Percentiles rank a stretch among this genome's conserved stretches.
phyloP scores from a whole-genome alignment of 2,888 invertebrate species.

The Cordilura impudica region DNA sequence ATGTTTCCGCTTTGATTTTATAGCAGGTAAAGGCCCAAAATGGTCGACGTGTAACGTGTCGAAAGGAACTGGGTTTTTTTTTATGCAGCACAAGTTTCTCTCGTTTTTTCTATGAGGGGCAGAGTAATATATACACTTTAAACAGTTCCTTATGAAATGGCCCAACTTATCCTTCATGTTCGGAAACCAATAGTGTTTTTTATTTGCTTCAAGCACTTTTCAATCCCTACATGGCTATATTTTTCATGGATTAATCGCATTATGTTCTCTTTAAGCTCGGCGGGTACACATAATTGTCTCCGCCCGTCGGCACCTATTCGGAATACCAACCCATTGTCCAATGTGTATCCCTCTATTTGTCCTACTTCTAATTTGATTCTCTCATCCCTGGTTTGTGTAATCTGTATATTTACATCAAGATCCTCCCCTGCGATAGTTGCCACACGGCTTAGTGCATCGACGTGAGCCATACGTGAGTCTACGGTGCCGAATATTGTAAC shows the following conservation, averaged over 20 bases:
- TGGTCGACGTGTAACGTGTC: conserved; percentile 7
- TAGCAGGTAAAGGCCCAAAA: conserved; percentile 6
- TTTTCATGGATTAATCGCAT: background rate
- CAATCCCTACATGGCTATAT: background rate
- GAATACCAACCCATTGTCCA: background rate
- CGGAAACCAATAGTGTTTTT: too few relatives aligned
- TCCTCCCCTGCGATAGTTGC: background rate
- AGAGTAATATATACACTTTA: too few relatives aligned
- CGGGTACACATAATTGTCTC: background rate
- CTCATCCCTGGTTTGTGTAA: background rate
- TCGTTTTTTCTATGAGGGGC: too few relatives aligned
- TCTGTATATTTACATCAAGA: background rate
- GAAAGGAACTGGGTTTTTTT: background rate
- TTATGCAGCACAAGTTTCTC: background rate
- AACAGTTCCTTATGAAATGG: too few relatives aligned
- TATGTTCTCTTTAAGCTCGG: background rate
- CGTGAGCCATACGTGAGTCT: too few relatives aligned
- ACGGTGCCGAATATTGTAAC: conserved; percentile 15
- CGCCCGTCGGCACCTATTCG: background rate
- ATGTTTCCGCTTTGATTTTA: conserved; percentile 14
- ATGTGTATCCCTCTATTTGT: background rate
- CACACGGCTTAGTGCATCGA: too few relatives aligned
- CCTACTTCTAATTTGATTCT: background rate
- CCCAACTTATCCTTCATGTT: too few relatives aligned
- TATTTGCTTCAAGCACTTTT: too few relatives aligned